phyloP scores from a whole-genome alignment of 2,888 invertebrate species.

The Synergus gifuensis region DNA sequence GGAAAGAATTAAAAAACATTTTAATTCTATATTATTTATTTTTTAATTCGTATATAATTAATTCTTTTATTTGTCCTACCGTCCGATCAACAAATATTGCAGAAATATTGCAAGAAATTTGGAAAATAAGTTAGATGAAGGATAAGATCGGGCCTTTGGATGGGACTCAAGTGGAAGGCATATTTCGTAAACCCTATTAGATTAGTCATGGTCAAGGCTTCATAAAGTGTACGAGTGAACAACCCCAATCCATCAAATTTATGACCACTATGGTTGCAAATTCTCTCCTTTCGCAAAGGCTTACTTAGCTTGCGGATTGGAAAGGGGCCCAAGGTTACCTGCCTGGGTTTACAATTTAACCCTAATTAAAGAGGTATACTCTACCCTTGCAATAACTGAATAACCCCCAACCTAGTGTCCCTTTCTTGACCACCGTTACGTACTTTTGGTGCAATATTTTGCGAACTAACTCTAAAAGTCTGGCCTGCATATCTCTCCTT shows the following conservation, averaged over 20 bases:
- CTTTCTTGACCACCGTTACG: slow-evolving; percentile 44
- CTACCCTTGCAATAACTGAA: slow-evolving; percentile 46
- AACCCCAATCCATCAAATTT: slow-evolving; percentile 70
- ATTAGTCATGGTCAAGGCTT: slow-evolving; percentile 42
- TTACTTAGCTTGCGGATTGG: slow-evolving; percentile 61
- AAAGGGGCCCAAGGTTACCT: slow-evolving; percentile 62
- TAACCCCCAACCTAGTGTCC: slow-evolving; percentile 54
- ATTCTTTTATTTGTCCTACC: no score
- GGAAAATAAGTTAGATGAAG: slow-evolving; percentile 44
- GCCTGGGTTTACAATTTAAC: slow-evolving; percentile 71
- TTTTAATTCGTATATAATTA: no score
- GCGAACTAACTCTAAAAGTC: slow-evolving; percentile 43
- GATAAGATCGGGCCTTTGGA: slow-evolving; percentile 23
- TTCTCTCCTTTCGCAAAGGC: slow-evolving; percentile 68
- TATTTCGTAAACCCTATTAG: slow-evolving; percentile 44
- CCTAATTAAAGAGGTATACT: slow-evolving; percentile 74
- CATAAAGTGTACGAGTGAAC: slow-evolving; percentile 60
- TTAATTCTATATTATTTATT: no score
- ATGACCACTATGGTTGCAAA: slow-evolving; percentile 70
- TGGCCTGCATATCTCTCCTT: slow-evolving; percentile 13
- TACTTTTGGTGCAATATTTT: slow-evolving; percentile 53
- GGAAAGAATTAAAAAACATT: neutral
- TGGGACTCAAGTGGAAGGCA: neutral
- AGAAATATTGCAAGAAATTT: neutral
- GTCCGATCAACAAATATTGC: neutral